Evolutionary conservation across 2,888 invertebrate species (phyloP).

Genomic region (Euphydryas editha): DNA sequence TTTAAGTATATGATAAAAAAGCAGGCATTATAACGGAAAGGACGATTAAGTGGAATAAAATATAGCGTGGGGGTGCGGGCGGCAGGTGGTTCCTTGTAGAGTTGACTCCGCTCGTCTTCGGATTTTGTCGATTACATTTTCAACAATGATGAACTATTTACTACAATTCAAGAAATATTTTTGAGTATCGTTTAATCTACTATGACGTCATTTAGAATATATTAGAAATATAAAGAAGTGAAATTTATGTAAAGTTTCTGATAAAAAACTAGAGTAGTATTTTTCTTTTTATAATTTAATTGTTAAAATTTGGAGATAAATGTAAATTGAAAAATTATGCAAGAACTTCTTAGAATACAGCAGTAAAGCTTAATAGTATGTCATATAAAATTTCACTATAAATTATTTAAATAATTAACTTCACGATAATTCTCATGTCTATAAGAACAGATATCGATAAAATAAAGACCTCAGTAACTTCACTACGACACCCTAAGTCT

Average conservation of each 20-base stretch:
- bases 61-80: conserved; percentile 81
- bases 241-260: no score
- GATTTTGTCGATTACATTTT: conserved; percentile 23
- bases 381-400: no score
- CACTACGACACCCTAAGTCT: conserved; percentile 64
- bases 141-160: not conserved
- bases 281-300: no score
- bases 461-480: conserved; percentile 32
- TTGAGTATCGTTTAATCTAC: not conserved
- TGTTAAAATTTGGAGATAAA: no score
- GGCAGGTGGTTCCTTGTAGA: conserved; percentile 77
- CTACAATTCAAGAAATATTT: not conserved
- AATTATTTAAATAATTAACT: not conserved
- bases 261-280: no score
- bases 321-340: no score
- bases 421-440: not conserved
- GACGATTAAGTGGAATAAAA: conserved; percentile 83
- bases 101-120: conserved; percentile 49
- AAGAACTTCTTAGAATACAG: no score
- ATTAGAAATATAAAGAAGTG: no score
- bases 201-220: no score
- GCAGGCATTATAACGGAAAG: conserved; percentile 82
- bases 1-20: conserved; percentile 78
- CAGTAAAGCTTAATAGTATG: no score
- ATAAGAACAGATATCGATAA: conserved; percentile 48